Base-by-base conservation (phyloP, 2,113 vertebrate species). In the Microtus montanus region DNA sequence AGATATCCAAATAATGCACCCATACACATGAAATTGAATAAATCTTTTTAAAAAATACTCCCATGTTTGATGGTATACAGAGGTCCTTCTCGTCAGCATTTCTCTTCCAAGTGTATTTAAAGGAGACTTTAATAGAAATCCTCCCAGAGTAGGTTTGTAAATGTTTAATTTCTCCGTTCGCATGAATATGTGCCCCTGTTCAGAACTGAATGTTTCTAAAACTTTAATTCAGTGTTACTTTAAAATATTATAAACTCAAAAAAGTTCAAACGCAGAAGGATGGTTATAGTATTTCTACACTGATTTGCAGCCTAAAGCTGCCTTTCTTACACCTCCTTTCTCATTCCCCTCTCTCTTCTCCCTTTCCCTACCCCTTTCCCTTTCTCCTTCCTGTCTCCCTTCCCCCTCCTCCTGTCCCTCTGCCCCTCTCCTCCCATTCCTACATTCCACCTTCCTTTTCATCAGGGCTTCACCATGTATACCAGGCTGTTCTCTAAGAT, bases 161-260 rank as follows among this genome's bases (percentile, higher is more conserved):
- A 77, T 75, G 58, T 95, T 93, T 64, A 70, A 38, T 66, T 92
- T 95, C 19, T 94, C 54, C 35, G 71, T 93, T 87, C 54, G 14
- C 15, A 35, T 94, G 73, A 26, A 47, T 41, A 93, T 95, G 14
- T 68, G 63, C 2, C 77, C 10, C 68, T 93, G 15, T 52, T 52
- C 10, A 91, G 58, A 93, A 89, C 58, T 82, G 7, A 77, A 82
- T 86, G 73, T 84, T 92, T 90, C 78, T 83, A 92, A 89, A 96
- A 87, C 24, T 74, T 64, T 87, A 28, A 78, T 80, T 61, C 2
- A 49, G 6, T 52, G 4, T 89, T 6, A 61, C 49, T 92, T 75
- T 70, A 33, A 85, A 64, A 90, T 38, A 17, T 30, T 82, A 89
- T 68, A 47, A 92, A 73, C 71, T 49, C 8, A 82, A 87, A 94